A percentile compares a stretch with the other conserved stretches of the same genome.
phyloP scores from a whole-genome alignment of 2,113 vertebrate species.

The Ivindomyrus marchei region DNA sequence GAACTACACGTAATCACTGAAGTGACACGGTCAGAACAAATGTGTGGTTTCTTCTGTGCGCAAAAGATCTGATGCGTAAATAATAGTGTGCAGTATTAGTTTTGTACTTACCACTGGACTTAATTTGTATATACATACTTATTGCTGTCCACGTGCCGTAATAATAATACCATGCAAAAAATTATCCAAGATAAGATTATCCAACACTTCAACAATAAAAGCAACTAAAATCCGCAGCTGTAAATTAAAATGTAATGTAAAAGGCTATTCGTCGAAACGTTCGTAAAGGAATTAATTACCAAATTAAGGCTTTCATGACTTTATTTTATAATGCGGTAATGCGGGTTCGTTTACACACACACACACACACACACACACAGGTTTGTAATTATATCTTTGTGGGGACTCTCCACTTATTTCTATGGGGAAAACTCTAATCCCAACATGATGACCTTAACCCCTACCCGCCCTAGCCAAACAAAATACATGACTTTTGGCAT shows the following conservation, averaged over 20 bases:
- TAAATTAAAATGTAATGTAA: neutral
- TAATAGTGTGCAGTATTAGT: neutral
- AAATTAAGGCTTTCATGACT: neutral
- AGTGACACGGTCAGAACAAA: slow-evolving; percentile 18
- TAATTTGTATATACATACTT: slow-evolving; percentile 18
- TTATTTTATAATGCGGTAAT: neutral
- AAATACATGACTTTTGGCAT: too few relatives aligned
- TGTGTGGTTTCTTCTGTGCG: neutral
- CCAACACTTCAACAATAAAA: slow-evolving; percentile 1
- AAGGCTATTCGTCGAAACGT: neutral
- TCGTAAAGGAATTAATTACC: neutral
- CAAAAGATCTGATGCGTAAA: slow-evolving; percentile 13
- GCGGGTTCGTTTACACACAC: neutral
- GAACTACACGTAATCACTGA: slow-evolving; percentile 24
- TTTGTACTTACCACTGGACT: slow-evolving; percentile 5
- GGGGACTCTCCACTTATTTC: too few relatives aligned
- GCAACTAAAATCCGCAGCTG: neutral
- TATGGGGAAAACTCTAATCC: too few relatives aligned
- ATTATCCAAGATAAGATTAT: neutral
- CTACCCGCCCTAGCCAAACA: too few relatives aligned
- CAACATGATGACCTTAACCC: too few relatives aligned
- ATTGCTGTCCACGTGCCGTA: slow-evolving; percentile 1
- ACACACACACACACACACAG: neutral
- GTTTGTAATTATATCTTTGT: too few relatives aligned
- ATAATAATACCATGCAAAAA: slow-evolving; percentile 6